A percentile compares a stretch with the other conserved stretches of the same genome.
Conservation (phyloP, 92 coral and sea anemone genomes). For the Zoanthus gigantus region DNA sequence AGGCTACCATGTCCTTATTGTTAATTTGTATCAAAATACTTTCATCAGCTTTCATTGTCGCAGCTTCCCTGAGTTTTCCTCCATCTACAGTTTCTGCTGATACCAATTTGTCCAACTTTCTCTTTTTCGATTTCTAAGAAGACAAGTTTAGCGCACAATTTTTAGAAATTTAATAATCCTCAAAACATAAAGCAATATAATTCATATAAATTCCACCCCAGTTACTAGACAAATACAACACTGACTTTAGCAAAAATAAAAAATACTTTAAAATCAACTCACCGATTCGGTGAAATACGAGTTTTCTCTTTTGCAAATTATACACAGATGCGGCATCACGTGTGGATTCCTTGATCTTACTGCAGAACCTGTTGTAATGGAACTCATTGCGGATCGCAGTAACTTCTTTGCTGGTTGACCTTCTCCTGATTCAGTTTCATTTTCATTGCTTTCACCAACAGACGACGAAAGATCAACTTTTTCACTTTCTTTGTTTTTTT, state of each 20-base stretch:
- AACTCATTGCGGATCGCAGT: slow-evolving; percentile 48
- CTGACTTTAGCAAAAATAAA: background rate
- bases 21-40: slow-evolving; percentile 47
- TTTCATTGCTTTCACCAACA: background rate
- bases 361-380: slow-evolving; percentile 3
- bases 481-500: slow-evolving; percentile 39
- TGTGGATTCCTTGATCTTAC: slow-evolving; percentile 41
- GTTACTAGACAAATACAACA: background rate
- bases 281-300: slow-evolving; percentile 47
- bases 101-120: slow-evolving; percentile 46
- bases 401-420: slow-evolving; percentile 46
- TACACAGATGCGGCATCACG: slow-evolving; percentile 49
- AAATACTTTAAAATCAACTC: slow-evolving; percentile 14
- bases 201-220: background rate
- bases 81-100: slow-evolving; percentile 62
- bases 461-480: slow-evolving; percentile 42
- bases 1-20: slow-evolving; percentile 54
- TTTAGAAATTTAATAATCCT: background rate
- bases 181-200: background rate
- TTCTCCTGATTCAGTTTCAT: slow-evolving; percentile 35
- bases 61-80: slow-evolving; percentile 60
- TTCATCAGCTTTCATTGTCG: slow-evolving; percentile 55
- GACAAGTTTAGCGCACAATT: background rate
- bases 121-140: slow-evolving; percentile 23
- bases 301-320: slow-evolving; percentile 43